phyloP scores from a whole-genome alignment of 2,888 invertebrate species.

The Monochamus alternatus region DNA sequence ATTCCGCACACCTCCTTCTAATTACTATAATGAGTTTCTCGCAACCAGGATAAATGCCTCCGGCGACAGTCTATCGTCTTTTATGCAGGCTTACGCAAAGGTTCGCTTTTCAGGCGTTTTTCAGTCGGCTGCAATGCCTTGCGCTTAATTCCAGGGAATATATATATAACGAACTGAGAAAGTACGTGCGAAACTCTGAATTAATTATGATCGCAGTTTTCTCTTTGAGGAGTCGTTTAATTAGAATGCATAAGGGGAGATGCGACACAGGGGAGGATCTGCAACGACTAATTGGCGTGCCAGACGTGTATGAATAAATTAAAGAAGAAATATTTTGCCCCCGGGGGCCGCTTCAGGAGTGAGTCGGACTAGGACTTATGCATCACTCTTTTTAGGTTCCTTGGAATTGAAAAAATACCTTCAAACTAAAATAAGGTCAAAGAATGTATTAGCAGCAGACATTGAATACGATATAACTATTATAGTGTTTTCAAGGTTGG shows the following conservation, averaged over 20 bases:
- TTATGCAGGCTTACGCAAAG: slow-evolving; percentile 22
- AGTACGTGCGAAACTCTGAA: slow-evolving; percentile 33
- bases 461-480: no score
- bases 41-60: slow-evolving; percentile 44
- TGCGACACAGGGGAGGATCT: neutral
- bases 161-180: slow-evolving; percentile 31
- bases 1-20: slow-evolving; percentile 51
- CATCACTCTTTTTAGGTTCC: no score
- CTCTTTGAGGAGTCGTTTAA: slow-evolving; percentile 18
- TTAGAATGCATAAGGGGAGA: slow-evolving; percentile 21
- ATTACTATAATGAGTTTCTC: slow-evolving; percentile 58
- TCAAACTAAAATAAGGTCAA: no score
- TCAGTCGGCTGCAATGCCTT: slow-evolving; percentile 7
- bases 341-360: neutral
- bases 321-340: neutral
- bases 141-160: slow-evolving; percentile 35
- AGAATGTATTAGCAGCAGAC: no score
- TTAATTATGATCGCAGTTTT: slow-evolving; percentile 28
- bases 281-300: slow-evolving; percentile 2
- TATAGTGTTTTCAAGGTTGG: no score
- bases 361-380: no score
- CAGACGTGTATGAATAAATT: neutral
- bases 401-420: no score
- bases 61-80: slow-evolving; percentile 44
- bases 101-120: slow-evolving; percentile 17